Conservation (phyloP, 2,113 vertebrate species). For the Gymnarchus niloticus region DNA sequence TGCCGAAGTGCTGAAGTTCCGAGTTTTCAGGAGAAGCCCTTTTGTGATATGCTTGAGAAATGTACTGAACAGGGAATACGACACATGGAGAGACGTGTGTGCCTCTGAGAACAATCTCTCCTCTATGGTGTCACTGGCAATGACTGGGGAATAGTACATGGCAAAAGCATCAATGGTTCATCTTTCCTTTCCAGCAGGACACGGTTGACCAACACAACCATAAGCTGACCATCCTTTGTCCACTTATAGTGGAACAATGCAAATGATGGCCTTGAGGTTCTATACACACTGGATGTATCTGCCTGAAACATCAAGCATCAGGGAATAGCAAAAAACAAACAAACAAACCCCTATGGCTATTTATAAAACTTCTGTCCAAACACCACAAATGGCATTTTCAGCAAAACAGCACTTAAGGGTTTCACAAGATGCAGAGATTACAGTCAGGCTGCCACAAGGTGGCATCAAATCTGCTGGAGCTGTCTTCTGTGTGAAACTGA, state of each 20-base stretch:
- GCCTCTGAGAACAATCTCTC: neutral
- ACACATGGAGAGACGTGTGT: neutral
- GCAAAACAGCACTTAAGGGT: neutral
- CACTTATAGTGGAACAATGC: neutral
- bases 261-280: neutral
- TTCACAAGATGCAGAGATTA: neutral
- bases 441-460: neutral
- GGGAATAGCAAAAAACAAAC: no score
- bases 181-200: neutral
- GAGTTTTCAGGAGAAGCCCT: neutral
- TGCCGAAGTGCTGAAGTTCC: neutral
- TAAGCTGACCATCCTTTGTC: neutral
- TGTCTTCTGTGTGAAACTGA: neutral
- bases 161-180: neutral
- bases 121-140: neutral
- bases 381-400: neutral
- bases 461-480: neutral
- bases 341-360: neutral
- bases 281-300: neutral
- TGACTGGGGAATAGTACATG: neutral
- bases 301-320: no score
- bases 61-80: neutral
- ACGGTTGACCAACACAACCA: neutral
- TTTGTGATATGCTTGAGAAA: neutral
- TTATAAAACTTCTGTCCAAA: neutral